A percentile compares a stretch with the other conserved stretches of the same genome.
Conservation (phyloP, 2,888 invertebrate species). For the Melanchra persicariae region DNA sequence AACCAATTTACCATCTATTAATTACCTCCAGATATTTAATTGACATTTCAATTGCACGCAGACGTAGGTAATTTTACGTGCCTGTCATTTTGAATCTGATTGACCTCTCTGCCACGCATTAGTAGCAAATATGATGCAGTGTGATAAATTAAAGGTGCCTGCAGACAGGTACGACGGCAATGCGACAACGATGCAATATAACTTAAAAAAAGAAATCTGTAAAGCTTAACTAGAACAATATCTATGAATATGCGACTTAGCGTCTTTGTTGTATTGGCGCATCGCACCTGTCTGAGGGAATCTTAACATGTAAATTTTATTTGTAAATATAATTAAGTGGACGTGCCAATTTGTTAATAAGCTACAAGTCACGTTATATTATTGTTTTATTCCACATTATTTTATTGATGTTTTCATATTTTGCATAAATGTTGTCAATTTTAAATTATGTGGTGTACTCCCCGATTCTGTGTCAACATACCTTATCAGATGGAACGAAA, state of each 20-base stretch:
- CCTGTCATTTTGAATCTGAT: neutral
- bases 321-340: conserved; percentile 75
- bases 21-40: neutral
- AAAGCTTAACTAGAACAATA: neutral
- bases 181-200: neutral
- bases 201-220: neutral
- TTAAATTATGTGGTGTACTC: conserved; percentile 65
- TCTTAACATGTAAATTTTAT: conserved; percentile 61
- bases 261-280: neutral
- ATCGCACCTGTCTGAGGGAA: neutral
- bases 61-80: neutral
- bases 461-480: conserved; percentile 31
- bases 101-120: conserved; percentile 41
- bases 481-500: conserved; percentile 1
- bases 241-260: neutral
- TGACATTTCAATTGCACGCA: neutral
- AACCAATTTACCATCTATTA: neutral
- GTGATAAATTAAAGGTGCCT: conserved; percentile 61
- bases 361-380: conserved; percentile 63
- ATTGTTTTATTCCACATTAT: conserved; percentile 59
- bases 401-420: conserved; percentile 68
- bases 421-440: conserved; percentile 75
- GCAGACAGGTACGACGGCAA: neutral
- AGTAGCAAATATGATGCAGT: conserved; percentile 35
- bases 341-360: conserved; percentile 80